A percentile compares a stretch with the other conserved stretches of the same genome.
Conservation (phyloP, 2,113 vertebrate species). For the Heterochromis multidens region DNA sequence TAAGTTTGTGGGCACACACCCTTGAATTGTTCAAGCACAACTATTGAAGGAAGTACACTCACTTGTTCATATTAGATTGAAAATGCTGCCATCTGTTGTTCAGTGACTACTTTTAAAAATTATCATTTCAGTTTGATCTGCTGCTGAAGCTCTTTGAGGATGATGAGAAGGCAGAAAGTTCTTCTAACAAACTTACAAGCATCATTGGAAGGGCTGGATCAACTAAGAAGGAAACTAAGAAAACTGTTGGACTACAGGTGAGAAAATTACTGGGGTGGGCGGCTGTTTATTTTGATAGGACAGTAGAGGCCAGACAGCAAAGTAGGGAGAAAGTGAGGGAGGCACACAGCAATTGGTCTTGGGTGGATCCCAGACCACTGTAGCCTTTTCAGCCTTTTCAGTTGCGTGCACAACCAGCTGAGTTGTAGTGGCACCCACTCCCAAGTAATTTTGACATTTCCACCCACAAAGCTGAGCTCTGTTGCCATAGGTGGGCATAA, state of each 20-base stretch:
- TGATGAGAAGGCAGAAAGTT: constrained; percentile 77
- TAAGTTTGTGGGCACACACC: constrained; percentile 32
- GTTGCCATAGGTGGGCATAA: not conserved
- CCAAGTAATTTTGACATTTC: not conserved
- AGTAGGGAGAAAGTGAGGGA: not conserved
- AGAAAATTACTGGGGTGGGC: too few relatives aligned
- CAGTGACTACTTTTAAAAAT: not conserved
- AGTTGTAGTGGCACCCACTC: not conserved
- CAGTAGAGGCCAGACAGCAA: not conserved
- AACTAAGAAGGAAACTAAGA: constrained; percentile 85
- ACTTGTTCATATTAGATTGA: not conserved
- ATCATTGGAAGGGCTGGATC: constrained; percentile 65
- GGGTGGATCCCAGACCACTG: not conserved
- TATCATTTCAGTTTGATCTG: constrained; percentile 82
- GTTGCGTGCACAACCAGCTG: not conserved
- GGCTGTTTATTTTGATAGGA: not conserved
- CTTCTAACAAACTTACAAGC: constrained; percentile 69
- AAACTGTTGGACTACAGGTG: constrained; percentile 95
- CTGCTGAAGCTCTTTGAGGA: constrained; percentile 88
- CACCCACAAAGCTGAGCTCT: not conserved
- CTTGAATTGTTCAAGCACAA: constrained; percentile 48
- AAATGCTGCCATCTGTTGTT: constrained; percentile 64
- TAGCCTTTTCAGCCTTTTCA: not conserved
- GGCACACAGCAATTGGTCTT: not conserved
- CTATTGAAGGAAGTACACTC: constrained; percentile 46